Evolutionary conservation across 2,113 vertebrate species (phyloP), one percentile per base, ranked within the genome.

Genomic region (Litocranius walleri): DNA sequence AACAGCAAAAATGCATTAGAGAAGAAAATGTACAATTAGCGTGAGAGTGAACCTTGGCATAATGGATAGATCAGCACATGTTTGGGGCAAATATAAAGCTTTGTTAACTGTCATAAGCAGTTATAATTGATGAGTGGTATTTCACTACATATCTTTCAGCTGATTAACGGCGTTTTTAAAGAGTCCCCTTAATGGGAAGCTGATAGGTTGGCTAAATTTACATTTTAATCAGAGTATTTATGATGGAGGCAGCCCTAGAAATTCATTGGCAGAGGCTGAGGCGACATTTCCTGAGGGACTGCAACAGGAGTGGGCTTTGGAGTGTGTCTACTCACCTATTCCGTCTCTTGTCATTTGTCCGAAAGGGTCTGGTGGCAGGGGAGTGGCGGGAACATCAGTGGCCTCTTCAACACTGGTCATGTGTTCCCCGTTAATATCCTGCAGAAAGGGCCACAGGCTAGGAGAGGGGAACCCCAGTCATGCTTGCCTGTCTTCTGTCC

Each of bases 101-200:
- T 99, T 99, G 99, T 99, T 99, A 99, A 99, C 99, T 99, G 99
- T 99, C 99, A 99, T 99, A 99, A 99, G 99, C 99, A 99, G 99
- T 99, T 99, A 99, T 98, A 99, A 99, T 99, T 99, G 99, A 99
- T 99, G 99, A 99, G 99, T 99, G 99, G 99, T 99, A 99, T 99
- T 99, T 99, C 98, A 98, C 99, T 98, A 99, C 99, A 99, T 99
- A 99, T 99, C 99, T 99, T 98, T 98, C 93, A 52, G 98, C 99
- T 99, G 99, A 99, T 99, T 99, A 99, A 99, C 99, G 99, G 98
- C 99, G 98, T 99, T 99, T 99, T 99, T 99, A 99, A 99, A 99
- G 99, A 99, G 98, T 98, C 97, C 98, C 98, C 99, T 99, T 99
- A 99, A 99, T 99, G 99, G 99, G 99, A 99, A 99, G 98, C 99